Percentiles rank a stretch among this genome's conserved stretches.
Evolutionary conservation across 2,113 vertebrate species (phyloP).

Genomic region (human): DNA sequence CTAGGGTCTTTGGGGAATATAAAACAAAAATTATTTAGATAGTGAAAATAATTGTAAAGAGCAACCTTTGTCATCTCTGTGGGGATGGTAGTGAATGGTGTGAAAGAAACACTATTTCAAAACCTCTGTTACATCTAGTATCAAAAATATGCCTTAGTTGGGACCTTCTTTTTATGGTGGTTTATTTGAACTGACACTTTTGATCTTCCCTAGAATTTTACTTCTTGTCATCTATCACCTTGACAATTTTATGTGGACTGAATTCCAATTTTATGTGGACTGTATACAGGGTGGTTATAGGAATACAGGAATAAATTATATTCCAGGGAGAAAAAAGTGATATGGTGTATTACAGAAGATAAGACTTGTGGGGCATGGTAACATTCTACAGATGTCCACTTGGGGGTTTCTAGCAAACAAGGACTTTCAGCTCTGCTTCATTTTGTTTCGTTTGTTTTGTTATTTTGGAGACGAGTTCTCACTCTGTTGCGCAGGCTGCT

Average conservation of each 20-base stretch:
- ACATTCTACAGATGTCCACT: not conserved
- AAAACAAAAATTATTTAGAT: not conserved
- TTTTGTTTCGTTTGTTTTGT: not conserved
- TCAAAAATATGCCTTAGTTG: slow-evolving; percentile 24
- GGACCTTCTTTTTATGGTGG: not conserved
- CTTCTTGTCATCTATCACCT: slow-evolving; percentile 45
- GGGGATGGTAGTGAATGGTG: not conserved
- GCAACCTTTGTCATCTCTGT: not conserved
- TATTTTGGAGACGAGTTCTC: not conserved
- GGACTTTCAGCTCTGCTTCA: not conserved
- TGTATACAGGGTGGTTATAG: not conserved
- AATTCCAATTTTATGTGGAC: slow-evolving; percentile 33
- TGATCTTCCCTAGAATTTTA: slow-evolving; percentile 29
- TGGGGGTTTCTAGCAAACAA: slow-evolving; percentile 35
- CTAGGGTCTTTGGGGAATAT: not conserved
- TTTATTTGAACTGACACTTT: slow-evolving; percentile 12
- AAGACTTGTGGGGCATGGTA: not conserved
- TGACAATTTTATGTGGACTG: slow-evolving; percentile 47
- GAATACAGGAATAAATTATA: not conserved
- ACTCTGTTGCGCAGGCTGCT: not conserved
- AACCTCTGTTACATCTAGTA: not conserved
- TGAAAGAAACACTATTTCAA: not conserved
- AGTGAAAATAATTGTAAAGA: slow-evolving; percentile 1
- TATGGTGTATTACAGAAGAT: not conserved
- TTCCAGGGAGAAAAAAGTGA: not conserved